Base-by-base conservation (phyloP, 2,113 vertebrate species). In the Labrus mixtus region DNA sequence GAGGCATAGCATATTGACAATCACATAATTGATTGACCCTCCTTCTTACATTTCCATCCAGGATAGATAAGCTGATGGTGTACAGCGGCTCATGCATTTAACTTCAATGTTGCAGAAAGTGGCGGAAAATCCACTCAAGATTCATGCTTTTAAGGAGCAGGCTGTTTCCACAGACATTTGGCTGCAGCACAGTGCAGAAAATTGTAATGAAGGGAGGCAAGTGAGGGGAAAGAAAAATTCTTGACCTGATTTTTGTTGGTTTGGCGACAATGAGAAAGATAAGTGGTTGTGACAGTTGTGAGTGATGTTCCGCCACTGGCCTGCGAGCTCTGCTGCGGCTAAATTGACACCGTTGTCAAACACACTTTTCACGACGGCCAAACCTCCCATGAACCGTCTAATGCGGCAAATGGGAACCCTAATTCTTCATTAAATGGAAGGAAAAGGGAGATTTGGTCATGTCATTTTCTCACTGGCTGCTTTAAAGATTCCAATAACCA, bases 401-500 rank as follows among this genome's bases (percentile, higher is more conserved):
- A 98, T 97, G 93, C 91, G 92, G 93, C 95, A 98, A 98, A 97
- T 96, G 95, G 96, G 94, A 96, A 91, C 93, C 94, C 95, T 98
- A 97, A 98, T 98, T 98, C 95, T 97, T 97, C 95, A 97, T 98
- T 98, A 98, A 97, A 94, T 95, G 76, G 1, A 66, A 81, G 83
- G 80, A 88, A 95, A 96, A 95, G 90, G 93, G 93, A 96, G 95
- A 97, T 96, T 96, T 95, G 95, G 93, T 94, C 94, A 85, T 97
- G 96, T 96, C 94, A 97, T 97, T 97, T 97, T 96, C 93, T 96
- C 94, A 92, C 94, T 95, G 95, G 94, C 95, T 95, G 92, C 96
- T 96, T 96, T 96, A 96, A 97, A 96, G 95, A 97, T 96, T 98
- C 96, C 95, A 97, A 96, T 97, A 98, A 96, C 91, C 93, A 83